These are phyloP conservation scores for Notothenia coriiceps DNA, from an alignment of 2,113 vertebrate species.

Conservation along the genomic window DNA sequence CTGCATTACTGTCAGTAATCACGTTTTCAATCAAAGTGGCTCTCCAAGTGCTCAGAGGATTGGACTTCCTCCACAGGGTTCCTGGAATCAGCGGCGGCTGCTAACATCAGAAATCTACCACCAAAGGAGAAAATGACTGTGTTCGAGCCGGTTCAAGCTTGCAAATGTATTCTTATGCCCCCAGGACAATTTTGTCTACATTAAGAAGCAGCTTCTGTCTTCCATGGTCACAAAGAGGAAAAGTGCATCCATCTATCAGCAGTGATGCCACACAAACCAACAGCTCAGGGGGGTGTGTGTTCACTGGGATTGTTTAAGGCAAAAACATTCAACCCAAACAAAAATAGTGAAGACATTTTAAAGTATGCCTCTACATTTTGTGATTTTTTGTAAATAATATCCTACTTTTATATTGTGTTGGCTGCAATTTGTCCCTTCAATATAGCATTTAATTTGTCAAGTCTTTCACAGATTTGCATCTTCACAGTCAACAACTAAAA, in stretches of 20 bases:
- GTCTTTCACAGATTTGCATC: too few species aligned
- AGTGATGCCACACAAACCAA: conserved; percentile 10
- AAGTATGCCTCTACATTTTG: neutral
- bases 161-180: conserved; percentile 49
- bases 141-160: conserved; percentile 20
- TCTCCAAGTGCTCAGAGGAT: conserved; percentile 23
- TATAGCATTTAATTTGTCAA: too few species aligned
- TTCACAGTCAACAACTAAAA: too few species aligned
- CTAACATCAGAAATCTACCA: conserved; percentile 47
- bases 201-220: conserved; percentile 15
- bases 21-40: conserved; percentile 51
- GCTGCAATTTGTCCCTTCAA: too few species aligned
- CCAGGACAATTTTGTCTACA: conserved; percentile 37
- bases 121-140: conserved; percentile 53
- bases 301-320: conserved; percentile 5
- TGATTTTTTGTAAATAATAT: neutral
- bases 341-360: neutral
- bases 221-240: conserved; percentile 16
- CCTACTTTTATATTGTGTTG: too few species aligned
- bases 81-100: conserved; percentile 43
- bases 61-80: conserved; percentile 22
- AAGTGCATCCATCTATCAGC: neutral
- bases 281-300: neutral
- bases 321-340: neutral
- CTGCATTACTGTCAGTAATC: conserved; percentile 40